phyloP scores from a whole-genome alignment of 2,888 invertebrate genomes.

The Luperina testacea region DNA sequence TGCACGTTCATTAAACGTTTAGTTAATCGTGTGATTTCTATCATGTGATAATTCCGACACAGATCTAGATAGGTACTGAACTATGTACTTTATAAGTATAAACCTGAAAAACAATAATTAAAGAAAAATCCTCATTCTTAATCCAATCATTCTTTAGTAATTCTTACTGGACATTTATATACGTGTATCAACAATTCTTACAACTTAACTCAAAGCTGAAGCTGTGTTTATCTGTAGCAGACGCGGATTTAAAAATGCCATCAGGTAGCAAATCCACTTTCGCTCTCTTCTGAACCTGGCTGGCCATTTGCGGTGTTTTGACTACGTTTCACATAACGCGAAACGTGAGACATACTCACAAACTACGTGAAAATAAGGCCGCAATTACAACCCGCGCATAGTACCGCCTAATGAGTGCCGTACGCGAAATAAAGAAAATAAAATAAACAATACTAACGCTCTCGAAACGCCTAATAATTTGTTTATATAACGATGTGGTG shows the following conservation, averaged over 20 bases:
- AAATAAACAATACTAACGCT: conserved; percentile 55
- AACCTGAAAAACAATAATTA: background rate
- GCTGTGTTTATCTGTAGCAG: conserved; percentile 16
- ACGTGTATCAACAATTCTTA: background rate
- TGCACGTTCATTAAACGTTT: conserved; percentile 3
- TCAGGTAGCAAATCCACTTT: conserved; percentile 80
- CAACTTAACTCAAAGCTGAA: conserved; percentile 10
- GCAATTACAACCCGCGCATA: conserved; percentile 50
- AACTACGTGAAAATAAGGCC: conserved; percentile 53
- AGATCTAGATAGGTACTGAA: background rate
- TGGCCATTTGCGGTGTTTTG: conserved; percentile 70
- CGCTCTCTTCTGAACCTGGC: conserved; percentile 75
- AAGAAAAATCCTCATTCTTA: background rate
- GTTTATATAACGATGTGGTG: conserved; percentile 67
- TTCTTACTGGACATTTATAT: background rate
- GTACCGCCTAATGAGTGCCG: conserved; percentile 53
- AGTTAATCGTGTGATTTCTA: background rate
- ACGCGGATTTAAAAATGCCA: conserved; percentile 45
- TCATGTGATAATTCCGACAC: background rate
- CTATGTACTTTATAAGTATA: background rate
- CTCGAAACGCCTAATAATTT: conserved; percentile 65
- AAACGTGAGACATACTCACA: conserved; percentile 55
- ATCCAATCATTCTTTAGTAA: background rate
- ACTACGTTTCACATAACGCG: conserved; percentile 64
- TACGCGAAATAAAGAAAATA: conserved; percentile 47